phyloP scores from a whole-genome alignment of 2,888 invertebrate genomes.

The Abscondita cerata region DNA sequence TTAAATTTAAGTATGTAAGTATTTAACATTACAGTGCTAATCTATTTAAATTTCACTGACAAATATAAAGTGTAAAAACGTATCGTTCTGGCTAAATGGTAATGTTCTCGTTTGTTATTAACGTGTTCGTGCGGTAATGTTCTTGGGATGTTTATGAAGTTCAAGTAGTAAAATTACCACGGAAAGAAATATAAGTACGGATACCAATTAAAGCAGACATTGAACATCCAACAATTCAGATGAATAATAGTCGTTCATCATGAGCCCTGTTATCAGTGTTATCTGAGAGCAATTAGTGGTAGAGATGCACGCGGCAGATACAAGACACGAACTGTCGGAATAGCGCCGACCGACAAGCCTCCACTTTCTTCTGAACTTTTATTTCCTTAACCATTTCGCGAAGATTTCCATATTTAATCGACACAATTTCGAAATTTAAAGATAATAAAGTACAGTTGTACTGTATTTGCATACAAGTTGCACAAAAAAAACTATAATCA shows the following conservation, averaged over 20 bases:
- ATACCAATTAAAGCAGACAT: constrained; percentile 48
- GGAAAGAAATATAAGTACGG: constrained; percentile 40
- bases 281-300: constrained; percentile 52
- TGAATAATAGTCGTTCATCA: constrained; percentile 50
- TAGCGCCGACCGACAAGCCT: constrained; percentile 43
- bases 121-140: not conserved
- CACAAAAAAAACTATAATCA: constrained; percentile 27
- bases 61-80: no score
- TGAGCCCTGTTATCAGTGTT: constrained; percentile 50
- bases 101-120: no score
- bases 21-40: no score
- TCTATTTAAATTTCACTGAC: no score
- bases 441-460: constrained; percentile 4
- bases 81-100: no score
- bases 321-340: constrained; percentile 52
- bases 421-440: constrained; percentile 17
- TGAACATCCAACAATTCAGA: constrained; percentile 45
- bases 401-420: constrained; percentile 14
- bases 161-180: not conserved
- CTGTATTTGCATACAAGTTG: constrained; percentile 18
- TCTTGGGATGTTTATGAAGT: not conserved
- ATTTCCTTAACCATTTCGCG: constrained; percentile 8
- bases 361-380: constrained; percentile 24
- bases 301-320: constrained; percentile 51
- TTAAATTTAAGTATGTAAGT: no score